Percentiles rank a stretch among this genome's conserved stretches.
These are phyloP conservation scores for Cecropterus lyciades DNA, from an alignment of 1,140 invertebrate genomes.

Conservation along the genomic window DNA sequence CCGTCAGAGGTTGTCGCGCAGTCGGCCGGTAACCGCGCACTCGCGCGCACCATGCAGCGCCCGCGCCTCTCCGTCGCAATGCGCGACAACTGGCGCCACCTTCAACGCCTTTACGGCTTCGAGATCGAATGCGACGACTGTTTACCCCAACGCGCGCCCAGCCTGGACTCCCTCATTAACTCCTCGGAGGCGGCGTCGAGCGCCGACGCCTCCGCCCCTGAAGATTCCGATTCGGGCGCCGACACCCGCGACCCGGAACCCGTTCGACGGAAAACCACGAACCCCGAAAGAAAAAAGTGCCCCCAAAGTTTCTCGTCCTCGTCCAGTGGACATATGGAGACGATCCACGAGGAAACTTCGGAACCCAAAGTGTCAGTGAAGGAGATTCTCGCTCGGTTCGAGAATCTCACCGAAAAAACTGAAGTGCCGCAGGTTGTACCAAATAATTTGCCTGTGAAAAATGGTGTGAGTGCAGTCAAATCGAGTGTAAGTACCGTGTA, in stretches of 20 bases:
- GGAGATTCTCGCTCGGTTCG: constrained; percentile 91
- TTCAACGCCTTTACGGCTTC: constrained; percentile 80
- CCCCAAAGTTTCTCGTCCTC: constrained; percentile 84
- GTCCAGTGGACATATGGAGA: constrained; percentile 89
- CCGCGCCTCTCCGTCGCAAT: constrained; percentile 75
- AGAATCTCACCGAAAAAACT: constrained; percentile 87
- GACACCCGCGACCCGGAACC: constrained; percentile 74
- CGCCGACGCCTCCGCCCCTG: constrained; percentile 80
- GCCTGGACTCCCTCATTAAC: constrained; percentile 87
- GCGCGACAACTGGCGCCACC: constrained; percentile 79
- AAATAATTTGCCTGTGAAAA: constrained; percentile 21
- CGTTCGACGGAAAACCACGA: constrained; percentile 42
- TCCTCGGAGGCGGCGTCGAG: constrained; percentile 85
- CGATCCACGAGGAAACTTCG: constrained; percentile 90
- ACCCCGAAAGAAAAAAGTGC: constrained; percentile 66
- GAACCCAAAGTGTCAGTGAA: constrained; percentile 92
- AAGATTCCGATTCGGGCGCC: constrained; percentile 85
- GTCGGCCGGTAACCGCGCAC: constrained; percentile 63
- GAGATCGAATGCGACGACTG: constrained; percentile 81
- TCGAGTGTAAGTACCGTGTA: constrained; percentile 16
- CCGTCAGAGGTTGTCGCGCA: constrained; percentile 42
- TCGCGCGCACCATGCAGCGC: constrained; percentile 78
- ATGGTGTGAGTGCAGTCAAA: constrained; percentile 22
- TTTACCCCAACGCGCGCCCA: constrained; percentile 80
- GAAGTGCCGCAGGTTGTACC: constrained; percentile 58